A percentile compares a stretch with the other conserved stretches of the same genome.
Conservation (phyloP, 2,888 invertebrate genomes). For the Silvanus unidentatus region DNA sequence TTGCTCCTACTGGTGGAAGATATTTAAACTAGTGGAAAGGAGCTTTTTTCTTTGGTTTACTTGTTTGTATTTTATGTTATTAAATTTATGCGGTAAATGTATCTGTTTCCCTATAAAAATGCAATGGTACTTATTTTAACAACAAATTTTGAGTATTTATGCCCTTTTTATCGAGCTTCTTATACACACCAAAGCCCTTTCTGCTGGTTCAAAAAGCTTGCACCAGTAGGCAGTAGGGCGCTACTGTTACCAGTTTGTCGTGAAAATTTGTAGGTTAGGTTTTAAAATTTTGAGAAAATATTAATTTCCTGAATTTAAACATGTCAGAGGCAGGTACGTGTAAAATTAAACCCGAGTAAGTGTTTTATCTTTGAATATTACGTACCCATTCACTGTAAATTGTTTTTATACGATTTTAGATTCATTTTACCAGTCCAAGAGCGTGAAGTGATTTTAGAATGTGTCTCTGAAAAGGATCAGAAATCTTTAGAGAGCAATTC, state of each 20-base stretch:
- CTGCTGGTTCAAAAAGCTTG: too few species aligned
- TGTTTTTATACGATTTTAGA: slow-evolving; percentile 33
- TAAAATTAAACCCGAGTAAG: slow-evolving; percentile 49
- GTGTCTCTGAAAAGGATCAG: slow-evolving; percentile 45
- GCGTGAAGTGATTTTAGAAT: slow-evolving; percentile 42
- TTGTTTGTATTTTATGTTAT: slow-evolving; percentile 33
- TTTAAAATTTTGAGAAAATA: too few species aligned
- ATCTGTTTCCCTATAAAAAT: too few species aligned
- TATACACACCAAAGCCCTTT: too few species aligned
- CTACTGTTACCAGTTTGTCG: too few species aligned
- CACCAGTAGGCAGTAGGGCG: too few species aligned
- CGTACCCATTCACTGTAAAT: slow-evolving; percentile 3
- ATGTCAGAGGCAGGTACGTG: slow-evolving; percentile 40
- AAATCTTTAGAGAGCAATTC: slow-evolving; percentile 27
- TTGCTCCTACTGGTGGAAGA: too few species aligned
- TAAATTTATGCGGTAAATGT: slow-evolving; percentile 33
- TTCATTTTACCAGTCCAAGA: slow-evolving; percentile 47
- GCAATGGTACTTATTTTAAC: too few species aligned
- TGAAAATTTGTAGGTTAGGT: too few species aligned
- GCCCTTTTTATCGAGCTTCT: too few species aligned
- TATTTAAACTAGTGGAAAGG: too few species aligned
- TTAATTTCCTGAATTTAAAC: neutral
- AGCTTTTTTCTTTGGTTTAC: slow-evolving; percentile 13
- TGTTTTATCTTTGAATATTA: slow-evolving; percentile 13
- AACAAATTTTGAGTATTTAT: too few species aligned